Evolutionary conservation across 1,140 invertebrate genomes (phyloP).

Genomic region (Heliconius hermathena): DNA sequence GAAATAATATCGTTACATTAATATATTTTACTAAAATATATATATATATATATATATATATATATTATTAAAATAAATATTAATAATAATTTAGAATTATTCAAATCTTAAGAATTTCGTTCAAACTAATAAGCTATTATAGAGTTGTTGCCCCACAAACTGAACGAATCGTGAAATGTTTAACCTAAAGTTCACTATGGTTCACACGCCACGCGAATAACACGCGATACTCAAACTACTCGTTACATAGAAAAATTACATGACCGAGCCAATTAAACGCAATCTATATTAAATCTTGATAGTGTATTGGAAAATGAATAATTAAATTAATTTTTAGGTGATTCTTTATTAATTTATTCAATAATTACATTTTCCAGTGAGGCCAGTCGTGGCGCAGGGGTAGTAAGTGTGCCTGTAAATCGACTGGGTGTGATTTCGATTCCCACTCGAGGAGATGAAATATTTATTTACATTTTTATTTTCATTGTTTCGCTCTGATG

Average conservation of each 20-base stretch:
- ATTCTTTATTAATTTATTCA: not conserved
- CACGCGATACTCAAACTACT: slow-evolving; percentile 21
- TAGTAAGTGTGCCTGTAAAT: no score
- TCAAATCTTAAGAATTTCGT: not conserved
- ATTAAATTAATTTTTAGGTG: not conserved
- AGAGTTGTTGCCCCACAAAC: slow-evolving; percentile 5
- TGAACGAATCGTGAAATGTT: slow-evolving; percentile 16
- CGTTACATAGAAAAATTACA: slow-evolving; percentile 3
- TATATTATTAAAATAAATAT: no score
- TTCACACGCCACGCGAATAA: slow-evolving; percentile 24
- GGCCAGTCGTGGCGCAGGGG: no score
- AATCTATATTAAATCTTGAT: not conserved
- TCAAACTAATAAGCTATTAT: not conserved
- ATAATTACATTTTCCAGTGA: not conserved
- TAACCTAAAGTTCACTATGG: slow-evolving; percentile 28
- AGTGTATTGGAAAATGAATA: not conserved
- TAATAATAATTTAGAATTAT: not conserved
- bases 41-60: no score
- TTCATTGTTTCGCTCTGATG: no score
- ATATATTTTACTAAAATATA: no score
- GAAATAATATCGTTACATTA: no score
- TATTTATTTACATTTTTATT: no score
- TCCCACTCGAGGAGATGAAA: no score
- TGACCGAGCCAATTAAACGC: slow-evolving; percentile 2
- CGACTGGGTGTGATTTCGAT: no score